Percentiles rank a stretch among this genome's conserved stretches.
These are phyloP conservation scores for Macrosiphum euphorbiae DNA, from an alignment of 2,888 invertebrate genomes.

Conservation along the genomic window DNA sequence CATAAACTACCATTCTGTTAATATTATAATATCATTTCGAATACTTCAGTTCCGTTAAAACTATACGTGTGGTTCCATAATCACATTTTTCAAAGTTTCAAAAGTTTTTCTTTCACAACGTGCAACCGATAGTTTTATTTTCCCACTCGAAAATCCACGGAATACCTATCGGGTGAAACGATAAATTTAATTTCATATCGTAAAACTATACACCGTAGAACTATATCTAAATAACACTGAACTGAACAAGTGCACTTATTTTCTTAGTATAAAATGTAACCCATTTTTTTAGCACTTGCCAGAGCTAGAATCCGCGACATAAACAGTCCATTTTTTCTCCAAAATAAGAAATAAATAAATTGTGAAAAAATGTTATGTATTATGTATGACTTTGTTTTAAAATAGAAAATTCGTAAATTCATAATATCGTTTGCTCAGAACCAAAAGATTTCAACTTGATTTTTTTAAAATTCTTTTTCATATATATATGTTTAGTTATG, in stretches of 20 bases:
- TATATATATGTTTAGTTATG: neutral
- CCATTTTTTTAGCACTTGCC: neutral
- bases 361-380: neutral
- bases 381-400: neutral
- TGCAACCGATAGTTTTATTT: neutral
- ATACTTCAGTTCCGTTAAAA: neutral
- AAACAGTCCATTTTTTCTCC: neutral
- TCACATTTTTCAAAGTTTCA: neutral
- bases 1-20: neutral
- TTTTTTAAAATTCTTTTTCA: neutral
- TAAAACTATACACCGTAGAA: neutral
- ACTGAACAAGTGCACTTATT: neutral
- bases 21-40: neutral
- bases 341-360: neutral
- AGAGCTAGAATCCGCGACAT: neutral
- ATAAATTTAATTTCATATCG: neutral
- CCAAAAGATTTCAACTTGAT: neutral
- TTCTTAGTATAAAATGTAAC: neutral
- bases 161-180: neutral
- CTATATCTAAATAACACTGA: neutral
- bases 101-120: neutral
- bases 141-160: neutral
- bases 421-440: neutral
- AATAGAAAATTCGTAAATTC: neutral
- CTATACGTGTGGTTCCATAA: neutral